Evolutionary conservation across 2,888 invertebrate genomes (phyloP), one percentile per base, ranked within the genome.

Genomic region (Gymnocheta viridis): DNA sequence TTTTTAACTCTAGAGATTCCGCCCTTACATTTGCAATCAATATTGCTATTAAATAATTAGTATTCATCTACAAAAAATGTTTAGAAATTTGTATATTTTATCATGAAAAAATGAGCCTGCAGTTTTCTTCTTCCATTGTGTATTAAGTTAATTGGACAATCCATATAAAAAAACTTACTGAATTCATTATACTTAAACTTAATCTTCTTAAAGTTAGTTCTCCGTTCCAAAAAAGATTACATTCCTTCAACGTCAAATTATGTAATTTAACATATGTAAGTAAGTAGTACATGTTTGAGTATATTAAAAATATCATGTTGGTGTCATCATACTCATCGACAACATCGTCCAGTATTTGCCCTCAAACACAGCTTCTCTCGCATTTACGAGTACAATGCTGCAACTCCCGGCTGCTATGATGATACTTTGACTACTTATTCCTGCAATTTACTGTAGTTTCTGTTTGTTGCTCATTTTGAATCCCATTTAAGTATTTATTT

Each of bases 401-500:
- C 47, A 66, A 67, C 51, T 60, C 19, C 35, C 12, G 22, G 85
- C 67, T 58, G 35, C 82, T 19, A 14, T 32, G 27, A 14, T 32
- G 27, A 60, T 62, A 32, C 22, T 66, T 85, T 83, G 56, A 58
- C 38, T 70, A 19, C 47, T 70, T 38, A 27, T 41, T 19, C 17
- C 14, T 10, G 58, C n/a, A 17, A 10, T 27, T 32, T 17, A 17
- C n/a, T 51, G 41, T 32, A 44, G 73, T 76, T 76, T 64, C 81
- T 82, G 74, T 80, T 85, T 82, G 74, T 80, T 85, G 77, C 85
- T 83, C 81, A 85, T 74, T 58, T 82, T 54, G 78, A 81, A 76
- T 78, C 73, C 79, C 73, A 85, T 87, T 80, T 85, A 86, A 83
- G 58, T 79, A 74, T 73, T 85, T 85, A 72, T 73, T 81, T 85